Evolutionary conservation across 1,140 invertebrate genomes (phyloP), one percentile per base, ranked within the genome.

Genomic region (Drosophila murphyi): DNA sequence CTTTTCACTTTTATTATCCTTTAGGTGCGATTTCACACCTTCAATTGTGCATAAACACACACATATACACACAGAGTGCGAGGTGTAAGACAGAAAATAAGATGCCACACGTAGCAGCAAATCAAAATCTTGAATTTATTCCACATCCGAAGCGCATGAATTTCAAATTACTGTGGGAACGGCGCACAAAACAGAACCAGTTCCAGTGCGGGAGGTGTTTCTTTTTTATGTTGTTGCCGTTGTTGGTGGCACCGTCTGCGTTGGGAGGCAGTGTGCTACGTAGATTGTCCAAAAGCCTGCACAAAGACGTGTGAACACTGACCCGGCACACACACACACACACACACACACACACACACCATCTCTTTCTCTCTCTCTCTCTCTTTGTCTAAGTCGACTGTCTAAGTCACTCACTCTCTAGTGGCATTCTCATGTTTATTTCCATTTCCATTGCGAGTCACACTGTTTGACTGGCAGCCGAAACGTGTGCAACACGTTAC

Each of bases 91-190:
- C 55, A 45, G 43, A 57, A 69, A 60, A 61, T 55, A 69, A 69
- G 63, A 71, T 80, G 78, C 82, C 80, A 74, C 85, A 89, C 85
- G 85, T 88, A 88, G 85, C 78, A 85, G 80, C 85, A 89, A 90
- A 91, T 81, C 78, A 83, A 89, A 89, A 91, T 89, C 85, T 89
- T 79, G 79, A 91, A 91, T 91, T 91, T 91, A 91, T 91, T 91
- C 88, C 88, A 89, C 88, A 91, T 91, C 89, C 88, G 81, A 91
- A 91, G 80, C 88, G 89, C 89, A 91, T 91, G 88, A 91, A 91
- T 91, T 91, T 91, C 88, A 91, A 91, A 91, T 91, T 91, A 91
- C 88, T 91, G 89, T 91, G 88, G 64, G 83, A 91, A 91, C 70
- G 72, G 32, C 65, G 48, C 41, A 77, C 45, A 69, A 35, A 57